Conservation (phyloP, 2,797 vertebrate genomes). For the Sphenodon punctatus region DNA sequence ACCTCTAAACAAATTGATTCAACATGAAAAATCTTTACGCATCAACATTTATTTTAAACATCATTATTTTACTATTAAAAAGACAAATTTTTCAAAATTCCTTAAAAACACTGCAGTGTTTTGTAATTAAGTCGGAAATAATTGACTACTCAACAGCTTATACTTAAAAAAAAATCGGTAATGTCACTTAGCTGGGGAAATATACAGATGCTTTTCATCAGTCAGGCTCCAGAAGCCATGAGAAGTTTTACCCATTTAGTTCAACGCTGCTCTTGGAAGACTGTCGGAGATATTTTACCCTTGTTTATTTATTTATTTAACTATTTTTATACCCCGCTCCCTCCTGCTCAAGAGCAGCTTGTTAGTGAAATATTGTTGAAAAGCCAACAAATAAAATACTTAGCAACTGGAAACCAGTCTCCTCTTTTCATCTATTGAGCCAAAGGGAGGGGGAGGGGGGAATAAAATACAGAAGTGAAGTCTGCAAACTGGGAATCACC, state of each 20-base stretch:
- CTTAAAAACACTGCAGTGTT: neutral
- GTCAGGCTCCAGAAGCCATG: neutral
- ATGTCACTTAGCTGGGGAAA: neutral
- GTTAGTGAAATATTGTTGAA: neutral
- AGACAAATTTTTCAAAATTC: neutral
- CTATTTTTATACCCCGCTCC: too few relatives aligned
- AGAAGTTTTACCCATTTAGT: neutral
- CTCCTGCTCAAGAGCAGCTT: too few relatives aligned
- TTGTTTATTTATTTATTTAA: too few relatives aligned
- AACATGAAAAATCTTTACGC: neutral
- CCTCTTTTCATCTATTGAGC: neutral
- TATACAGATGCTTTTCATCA: neutral
- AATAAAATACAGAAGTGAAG: neutral
- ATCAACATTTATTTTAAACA: neutral
- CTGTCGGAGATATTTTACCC: neutral
- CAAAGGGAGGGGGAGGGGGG: neutral
- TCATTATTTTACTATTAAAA: neutral
- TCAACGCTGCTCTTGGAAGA: neutral
- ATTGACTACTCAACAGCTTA: neutral
- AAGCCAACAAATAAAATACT: constrained; percentile 21
- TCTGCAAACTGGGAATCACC: constrained; percentile 26
- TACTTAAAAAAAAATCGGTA: too few relatives aligned
- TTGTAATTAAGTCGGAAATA: neutral
- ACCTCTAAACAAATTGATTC: neutral
- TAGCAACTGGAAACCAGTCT: neutral